Conservation (phyloP, 2,113 vertebrate species). For the Leptodactylus fuscus region DNA sequence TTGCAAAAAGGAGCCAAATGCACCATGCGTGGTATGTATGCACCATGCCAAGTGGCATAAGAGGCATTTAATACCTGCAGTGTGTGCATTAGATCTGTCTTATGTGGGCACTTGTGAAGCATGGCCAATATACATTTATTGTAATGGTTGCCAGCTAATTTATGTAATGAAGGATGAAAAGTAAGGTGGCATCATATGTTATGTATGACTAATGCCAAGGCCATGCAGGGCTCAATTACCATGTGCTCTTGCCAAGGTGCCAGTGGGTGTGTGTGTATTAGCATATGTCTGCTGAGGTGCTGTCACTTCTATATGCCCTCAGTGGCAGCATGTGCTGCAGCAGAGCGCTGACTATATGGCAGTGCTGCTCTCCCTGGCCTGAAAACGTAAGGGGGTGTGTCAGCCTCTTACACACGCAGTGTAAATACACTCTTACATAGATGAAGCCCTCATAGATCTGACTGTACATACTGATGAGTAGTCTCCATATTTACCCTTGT, state of each 20-base stretch:
- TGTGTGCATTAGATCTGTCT: too few relatives aligned
- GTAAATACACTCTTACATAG: not conserved
- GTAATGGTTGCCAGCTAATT: too few relatives aligned
- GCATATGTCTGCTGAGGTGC: not conserved
- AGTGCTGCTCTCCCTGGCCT: not conserved
- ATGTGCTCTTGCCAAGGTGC: not conserved
- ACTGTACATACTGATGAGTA: not conserved
- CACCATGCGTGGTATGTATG: not conserved
- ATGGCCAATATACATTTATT: too few relatives aligned
- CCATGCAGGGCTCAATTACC: too few relatives aligned
- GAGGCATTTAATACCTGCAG: not conserved
- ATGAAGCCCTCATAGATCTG: too few relatives aligned
- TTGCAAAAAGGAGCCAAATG: not conserved
- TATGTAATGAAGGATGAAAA: too few relatives aligned
- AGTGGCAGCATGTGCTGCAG: not conserved
- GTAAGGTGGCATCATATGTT: too few relatives aligned
- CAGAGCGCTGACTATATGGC: not conserved
- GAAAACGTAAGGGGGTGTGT: slow-evolving; percentile 19
- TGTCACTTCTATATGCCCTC: not conserved
- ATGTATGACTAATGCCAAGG: too few relatives aligned
- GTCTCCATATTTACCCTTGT: too few relatives aligned
- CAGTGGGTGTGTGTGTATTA: not conserved
- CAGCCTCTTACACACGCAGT: not conserved
- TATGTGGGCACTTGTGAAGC: too few relatives aligned
- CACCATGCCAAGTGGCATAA: not conserved